Conservation (phyloP, 2,113 vertebrate species). For the Centropus unirufus region DNA sequence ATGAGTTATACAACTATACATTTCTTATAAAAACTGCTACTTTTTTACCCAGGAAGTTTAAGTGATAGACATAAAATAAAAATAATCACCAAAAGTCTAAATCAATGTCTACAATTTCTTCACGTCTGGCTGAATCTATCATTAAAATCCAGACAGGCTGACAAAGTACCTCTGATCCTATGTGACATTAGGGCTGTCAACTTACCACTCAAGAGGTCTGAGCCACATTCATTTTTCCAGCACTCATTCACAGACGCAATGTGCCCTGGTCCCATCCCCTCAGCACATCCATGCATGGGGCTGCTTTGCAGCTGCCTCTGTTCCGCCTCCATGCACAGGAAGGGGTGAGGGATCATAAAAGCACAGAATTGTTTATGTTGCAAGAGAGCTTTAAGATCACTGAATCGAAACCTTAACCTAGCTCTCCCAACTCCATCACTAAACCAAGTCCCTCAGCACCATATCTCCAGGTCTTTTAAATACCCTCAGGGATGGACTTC, state of each 20-base stretch:
- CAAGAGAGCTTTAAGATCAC: no score
- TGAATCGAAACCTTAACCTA: no score
- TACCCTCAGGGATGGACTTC: no score
- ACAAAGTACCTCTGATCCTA: not conserved
- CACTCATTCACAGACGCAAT: not conserved
- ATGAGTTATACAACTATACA: not conserved
- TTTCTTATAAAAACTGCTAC: not conserved
- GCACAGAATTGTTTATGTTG: no score
- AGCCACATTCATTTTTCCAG: not conserved
- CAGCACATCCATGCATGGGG: fast-evolving
- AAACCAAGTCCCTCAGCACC: no score
- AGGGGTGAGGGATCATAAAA: fast-evolving
- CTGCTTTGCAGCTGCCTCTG: not conserved
- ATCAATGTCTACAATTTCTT: not conserved
- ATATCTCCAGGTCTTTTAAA: no score
- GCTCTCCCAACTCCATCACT: no score
- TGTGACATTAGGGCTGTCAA: not conserved
- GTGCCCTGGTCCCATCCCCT: fast-evolving
- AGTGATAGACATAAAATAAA: not conserved
- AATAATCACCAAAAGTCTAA: not conserved
- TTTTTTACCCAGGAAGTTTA: not conserved
- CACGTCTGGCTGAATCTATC: not conserved
- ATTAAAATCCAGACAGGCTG: not conserved
- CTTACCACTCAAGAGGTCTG: not conserved
- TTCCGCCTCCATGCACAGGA: fast-evolving